These are phyloP conservation scores for Ursus arctos DNA, from an alignment of 2,113 vertebrate genomes.

Conservation along the genomic window DNA sequence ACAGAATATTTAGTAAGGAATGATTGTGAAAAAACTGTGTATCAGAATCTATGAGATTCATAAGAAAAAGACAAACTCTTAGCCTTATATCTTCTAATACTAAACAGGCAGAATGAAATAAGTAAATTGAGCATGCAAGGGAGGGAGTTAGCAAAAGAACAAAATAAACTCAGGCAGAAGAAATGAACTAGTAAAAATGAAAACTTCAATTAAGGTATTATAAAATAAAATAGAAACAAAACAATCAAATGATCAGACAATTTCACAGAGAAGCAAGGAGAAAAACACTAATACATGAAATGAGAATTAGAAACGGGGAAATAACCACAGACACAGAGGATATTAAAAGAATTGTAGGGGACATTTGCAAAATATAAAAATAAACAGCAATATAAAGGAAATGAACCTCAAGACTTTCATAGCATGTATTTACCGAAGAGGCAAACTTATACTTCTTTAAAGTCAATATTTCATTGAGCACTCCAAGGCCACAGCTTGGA, in stretches of 20 bases:
- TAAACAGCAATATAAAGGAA: background rate
- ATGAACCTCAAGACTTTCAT: background rate
- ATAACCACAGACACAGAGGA: background rate
- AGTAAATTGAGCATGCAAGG: background rate
- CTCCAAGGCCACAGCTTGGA: background rate
- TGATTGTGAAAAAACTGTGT: background rate
- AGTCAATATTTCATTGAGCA: conserved; percentile 47
- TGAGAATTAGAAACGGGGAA: background rate
- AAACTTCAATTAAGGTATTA: background rate
- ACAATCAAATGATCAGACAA: background rate
- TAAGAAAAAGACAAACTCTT: background rate
- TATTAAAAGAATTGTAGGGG: background rate
- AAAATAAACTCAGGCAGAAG: conserved; percentile 15
- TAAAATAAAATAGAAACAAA: conserved; percentile 31
- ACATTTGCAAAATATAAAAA: background rate
- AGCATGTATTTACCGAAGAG: background rate
- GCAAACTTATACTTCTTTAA: background rate
- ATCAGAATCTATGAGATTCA: background rate
- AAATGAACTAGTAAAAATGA: conserved; percentile 18
- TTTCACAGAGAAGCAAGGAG: background rate
- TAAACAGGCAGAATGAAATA: conserved; percentile 23
- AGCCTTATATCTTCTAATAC: background rate
- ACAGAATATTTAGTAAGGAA: conserved; percentile 15
- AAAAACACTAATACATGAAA: background rate
- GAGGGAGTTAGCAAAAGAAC: background rate